Conservation (phyloP, 2,888 invertebrate genomes). For the Myopa tessellatipennis region DNA sequence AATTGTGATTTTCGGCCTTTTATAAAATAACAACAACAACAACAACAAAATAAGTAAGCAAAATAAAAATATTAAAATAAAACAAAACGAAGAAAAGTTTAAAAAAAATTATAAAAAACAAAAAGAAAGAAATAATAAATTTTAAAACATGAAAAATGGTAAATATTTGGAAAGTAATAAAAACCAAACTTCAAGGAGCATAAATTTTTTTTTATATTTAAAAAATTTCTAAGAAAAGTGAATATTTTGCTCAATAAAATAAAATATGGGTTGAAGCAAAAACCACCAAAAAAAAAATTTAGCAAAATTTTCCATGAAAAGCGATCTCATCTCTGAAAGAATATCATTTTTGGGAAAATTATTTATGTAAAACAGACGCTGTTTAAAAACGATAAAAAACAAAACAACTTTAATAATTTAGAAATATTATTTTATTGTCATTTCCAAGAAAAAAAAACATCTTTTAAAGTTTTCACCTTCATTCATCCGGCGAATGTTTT, state of each 20-base stretch:
- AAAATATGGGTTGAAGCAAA: background rate
- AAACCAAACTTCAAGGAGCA: conserved; percentile 37
- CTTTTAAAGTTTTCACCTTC: conserved; percentile 28
- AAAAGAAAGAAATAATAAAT: conserved; percentile 44
- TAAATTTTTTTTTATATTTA: conserved; percentile 21
- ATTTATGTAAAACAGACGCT: no score
- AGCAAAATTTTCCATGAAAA: conserved; percentile 7
- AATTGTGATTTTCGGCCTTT: conserved; percentile 56
- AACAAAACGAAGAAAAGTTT: no score
- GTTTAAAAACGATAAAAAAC: no score
- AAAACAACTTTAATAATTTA: no score
- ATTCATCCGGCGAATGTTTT: background rate
- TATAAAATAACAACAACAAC: conserved; percentile 50
- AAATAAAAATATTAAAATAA: conserved; percentile 44
- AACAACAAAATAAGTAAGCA: conserved; percentile 45
- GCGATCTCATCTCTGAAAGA: conserved; percentile 21
- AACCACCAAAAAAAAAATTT: background rate
- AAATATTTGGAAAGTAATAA: conserved; percentile 42
- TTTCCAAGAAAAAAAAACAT: conserved; percentile 10
- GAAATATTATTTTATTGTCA: background rate
- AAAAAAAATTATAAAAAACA: conserved; percentile 37
- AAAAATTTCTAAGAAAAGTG: conserved; percentile 22
- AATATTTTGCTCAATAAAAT: conserved; percentile 23
- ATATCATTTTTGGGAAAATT: background rate
- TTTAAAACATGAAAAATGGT: conserved; percentile 12